Evolutionary conservation across 2,113 vertebrate species (phyloP).

Genomic region (Forbesichthys agassizii): DNA sequence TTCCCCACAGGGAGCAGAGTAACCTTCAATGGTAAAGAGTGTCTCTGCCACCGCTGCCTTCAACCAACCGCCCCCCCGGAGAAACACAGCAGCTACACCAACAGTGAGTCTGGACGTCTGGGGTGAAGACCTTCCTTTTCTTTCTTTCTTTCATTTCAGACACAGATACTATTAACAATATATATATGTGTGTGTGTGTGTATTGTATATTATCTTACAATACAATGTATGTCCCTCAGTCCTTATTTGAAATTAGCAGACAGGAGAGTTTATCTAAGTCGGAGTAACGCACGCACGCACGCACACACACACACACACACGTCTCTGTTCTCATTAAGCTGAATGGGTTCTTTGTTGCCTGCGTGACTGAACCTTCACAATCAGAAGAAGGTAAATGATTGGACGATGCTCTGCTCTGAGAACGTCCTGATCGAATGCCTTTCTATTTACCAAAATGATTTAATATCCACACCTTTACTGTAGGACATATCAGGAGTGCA

Average conservation of each 20-base stretch:
- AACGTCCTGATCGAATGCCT: neutral
- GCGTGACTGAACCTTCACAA: neutral
- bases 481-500: too few relatives aligned
- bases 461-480: too few relatives aligned
- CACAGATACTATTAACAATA: too few relatives aligned
- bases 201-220: too few relatives aligned
- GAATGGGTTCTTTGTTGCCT: neutral
- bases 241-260: neutral
- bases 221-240: too few relatives aligned
- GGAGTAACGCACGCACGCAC: neutral
- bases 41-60: conserved; percentile 90
- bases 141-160: too few relatives aligned
- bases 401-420: neutral
- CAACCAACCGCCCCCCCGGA: conserved; percentile 83
- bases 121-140: too few relatives aligned
- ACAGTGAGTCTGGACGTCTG: conserved; percentile 79
- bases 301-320: neutral
- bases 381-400: neutral
- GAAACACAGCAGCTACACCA: conserved; percentile 75
- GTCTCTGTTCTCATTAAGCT: neutral
- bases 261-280: neutral
- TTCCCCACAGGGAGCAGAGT: conserved; percentile 95
- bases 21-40: conserved; percentile 95
- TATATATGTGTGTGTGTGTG: too few relatives aligned
- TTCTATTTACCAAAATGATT: too few relatives aligned